phyloP scores from a whole-genome alignment of 2,113 vertebrate genomes.

The Pelecanus crispus region DNA sequence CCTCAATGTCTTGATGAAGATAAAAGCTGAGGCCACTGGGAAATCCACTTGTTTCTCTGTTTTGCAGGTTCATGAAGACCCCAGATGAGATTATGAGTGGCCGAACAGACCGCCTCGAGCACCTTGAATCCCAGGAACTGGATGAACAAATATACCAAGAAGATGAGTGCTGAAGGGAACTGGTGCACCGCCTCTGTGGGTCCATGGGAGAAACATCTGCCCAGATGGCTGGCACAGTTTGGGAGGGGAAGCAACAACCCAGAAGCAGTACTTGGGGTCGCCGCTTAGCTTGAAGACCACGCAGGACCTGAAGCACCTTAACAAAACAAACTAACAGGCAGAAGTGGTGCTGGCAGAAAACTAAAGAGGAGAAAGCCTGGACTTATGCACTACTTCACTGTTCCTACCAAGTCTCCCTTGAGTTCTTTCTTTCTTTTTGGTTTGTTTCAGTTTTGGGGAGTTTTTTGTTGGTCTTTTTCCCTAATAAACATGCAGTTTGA shows the following conservation, averaged over 20 bases:
- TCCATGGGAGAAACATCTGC: neutral
- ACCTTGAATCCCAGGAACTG: slow-evolving; percentile 92
- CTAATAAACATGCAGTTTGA: slow-evolving; percentile 72
- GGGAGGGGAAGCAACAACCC: slow-evolving; percentile 10
- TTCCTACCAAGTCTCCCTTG: slow-evolving; percentile 43
- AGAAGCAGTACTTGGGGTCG: slow-evolving; percentile 36
- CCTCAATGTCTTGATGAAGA: neutral
- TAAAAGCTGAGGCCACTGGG: neutral
- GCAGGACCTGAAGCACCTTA: slow-evolving; percentile 72
- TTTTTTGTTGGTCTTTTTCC: neutral
- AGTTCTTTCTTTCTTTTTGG: slow-evolving; percentile 50
- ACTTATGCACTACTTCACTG: slow-evolving; percentile 46
- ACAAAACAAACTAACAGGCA: slow-evolving; percentile 56
- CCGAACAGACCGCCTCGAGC: slow-evolving; percentile 92
- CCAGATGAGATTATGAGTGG: slow-evolving; percentile 98
- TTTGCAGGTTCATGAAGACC: slow-evolving; percentile 95
- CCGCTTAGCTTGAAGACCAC: slow-evolving; percentile 29
- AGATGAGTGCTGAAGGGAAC: slow-evolving; percentile 86
- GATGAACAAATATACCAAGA: slow-evolving; percentile 95
- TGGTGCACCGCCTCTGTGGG: neutral
- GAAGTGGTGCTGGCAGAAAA: slow-evolving; percentile 60
- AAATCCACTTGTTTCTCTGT: neutral
- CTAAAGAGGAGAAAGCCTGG: slow-evolving; percentile 32
- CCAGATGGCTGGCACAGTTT: neutral
- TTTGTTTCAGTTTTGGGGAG: slow-evolving; percentile 44